Base-by-base conservation (phyloP, 2,888 invertebrate species). In the Diaphora mendica region DNA sequence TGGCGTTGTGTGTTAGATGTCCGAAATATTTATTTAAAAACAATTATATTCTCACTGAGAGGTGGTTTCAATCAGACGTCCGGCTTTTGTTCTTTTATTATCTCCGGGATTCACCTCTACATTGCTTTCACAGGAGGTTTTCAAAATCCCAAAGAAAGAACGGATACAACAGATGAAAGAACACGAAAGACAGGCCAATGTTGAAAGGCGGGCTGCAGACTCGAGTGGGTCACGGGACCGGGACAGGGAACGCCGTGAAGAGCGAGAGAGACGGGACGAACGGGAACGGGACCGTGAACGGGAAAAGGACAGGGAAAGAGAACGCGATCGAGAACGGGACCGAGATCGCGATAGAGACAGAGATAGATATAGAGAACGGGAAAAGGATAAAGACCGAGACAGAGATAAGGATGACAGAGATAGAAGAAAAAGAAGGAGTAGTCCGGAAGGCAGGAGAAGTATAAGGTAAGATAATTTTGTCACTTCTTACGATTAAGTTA, bases 91-190 rank as follows among this genome's bases (percentile, higher is more conserved):
- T 35, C 23, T 35, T 35, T 1, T 23, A 0, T 64, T 64, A 39
- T 39, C 23, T 35, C 0, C 5, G 11, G 11, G 2, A 74, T 33
- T 35, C 20, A 39, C 7, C 7, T 67, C 20, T 51, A 20, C 44
- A 3, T 59, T 74, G n/a, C 42, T 7, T 55, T 89, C 88, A 2
- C 84, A 96, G 96, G 96, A 96, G 89, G 96, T 96, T 39, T 99
- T 99, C 91, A 97, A 98, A 90, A 99, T 99, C 88, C 99, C 99
- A 1, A 99, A 99, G 93, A 98, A 98, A 84, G 98, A 99, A 89
- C 96, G 98, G 74, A 98, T 99, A 77, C 99, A 99, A 88, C 98
- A 99, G 91, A 98, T 99, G 97, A 99, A 99, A 89, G 98, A 98
- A 89, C 99, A 99, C 89, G 99, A 99, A 93, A 96, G 98, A 59